phyloP scores from a whole-genome alignment of 2,113 vertebrate species.

The Aspidoscelis tigris region DNA sequence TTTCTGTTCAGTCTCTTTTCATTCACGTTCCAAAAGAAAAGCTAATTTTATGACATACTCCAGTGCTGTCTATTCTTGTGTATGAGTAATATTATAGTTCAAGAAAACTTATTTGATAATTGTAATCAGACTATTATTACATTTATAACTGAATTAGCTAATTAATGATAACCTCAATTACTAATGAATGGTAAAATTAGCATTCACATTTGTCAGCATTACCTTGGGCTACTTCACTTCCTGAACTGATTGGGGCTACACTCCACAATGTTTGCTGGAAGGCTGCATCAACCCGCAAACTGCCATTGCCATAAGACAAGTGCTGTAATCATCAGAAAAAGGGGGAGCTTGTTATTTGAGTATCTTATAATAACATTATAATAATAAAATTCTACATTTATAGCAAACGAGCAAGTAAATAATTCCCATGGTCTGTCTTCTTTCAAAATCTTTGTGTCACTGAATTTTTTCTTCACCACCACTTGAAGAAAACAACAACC shows the following conservation, averaged over 20 bases:
- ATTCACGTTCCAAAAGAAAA: neutral
- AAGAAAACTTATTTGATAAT: neutral
- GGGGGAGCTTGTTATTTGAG: neutral
- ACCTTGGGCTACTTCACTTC: conserved; percentile 97
- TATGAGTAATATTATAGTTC: neutral
- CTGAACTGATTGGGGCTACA: conserved; percentile 94
- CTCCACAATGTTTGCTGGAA: conserved; percentile 98
- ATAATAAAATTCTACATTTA: neutral
- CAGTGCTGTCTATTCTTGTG: neutral
- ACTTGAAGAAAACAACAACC: too few relatives aligned
- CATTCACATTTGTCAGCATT: conserved; percentile 41
- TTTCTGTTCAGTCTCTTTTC: neutral
- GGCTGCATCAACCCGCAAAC: conserved; percentile 92
- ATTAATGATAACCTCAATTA: neutral
- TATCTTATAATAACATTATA: neutral
- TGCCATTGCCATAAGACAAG: conserved; percentile 89
- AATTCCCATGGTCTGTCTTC: too few relatives aligned
- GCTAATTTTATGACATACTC: neutral
- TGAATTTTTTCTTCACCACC: too few relatives aligned
- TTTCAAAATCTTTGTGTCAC: too few relatives aligned
- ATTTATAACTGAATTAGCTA: neutral
- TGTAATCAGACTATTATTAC: neutral
- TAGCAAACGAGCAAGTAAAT: neutral
- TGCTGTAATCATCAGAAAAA: conserved; percentile 78
- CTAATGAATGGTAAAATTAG: neutral